Evolutionary conservation across 2,113 vertebrate species (phyloP).

Genomic region (Antechinus flavipes): DNA sequence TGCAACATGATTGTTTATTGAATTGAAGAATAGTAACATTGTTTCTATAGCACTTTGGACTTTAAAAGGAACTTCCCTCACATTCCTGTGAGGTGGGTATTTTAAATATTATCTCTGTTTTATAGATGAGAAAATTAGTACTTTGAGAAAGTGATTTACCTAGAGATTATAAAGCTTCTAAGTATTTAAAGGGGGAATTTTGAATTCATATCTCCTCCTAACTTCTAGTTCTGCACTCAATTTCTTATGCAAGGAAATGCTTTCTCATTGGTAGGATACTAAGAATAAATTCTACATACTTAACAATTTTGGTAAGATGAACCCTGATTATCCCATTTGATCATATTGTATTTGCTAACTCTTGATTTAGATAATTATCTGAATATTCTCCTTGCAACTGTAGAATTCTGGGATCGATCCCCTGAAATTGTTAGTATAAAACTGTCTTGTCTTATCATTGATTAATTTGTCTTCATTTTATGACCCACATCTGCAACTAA

Average conservation of each 20-base stretch:
- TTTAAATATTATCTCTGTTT: neutral
- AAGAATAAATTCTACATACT: neutral
- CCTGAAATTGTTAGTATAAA: neutral
- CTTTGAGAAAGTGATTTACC: neutral
- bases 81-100: neutral
- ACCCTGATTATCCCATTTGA: neutral
- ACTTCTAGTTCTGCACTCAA: neutral
- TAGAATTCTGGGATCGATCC: neutral
- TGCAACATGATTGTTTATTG: neutral
- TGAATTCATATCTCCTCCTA: neutral
- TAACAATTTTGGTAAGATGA: neutral
- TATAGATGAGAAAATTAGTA: neutral
- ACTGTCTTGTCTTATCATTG: neutral
- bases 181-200: neutral
- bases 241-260: neutral
- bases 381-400: neutral
- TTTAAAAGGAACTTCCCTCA: neutral
- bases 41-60: neutral
- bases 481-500: neutral
- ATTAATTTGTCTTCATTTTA: neutral
- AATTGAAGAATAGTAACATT: neutral
- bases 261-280: neutral
- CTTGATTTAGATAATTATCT: neutral
- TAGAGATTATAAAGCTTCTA: neutral
- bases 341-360: neutral